These are phyloP conservation scores for Pseudomyrmex concolor DNA, from an alignment of 1,140 invertebrate species.

Conservation along the genomic window DNA sequence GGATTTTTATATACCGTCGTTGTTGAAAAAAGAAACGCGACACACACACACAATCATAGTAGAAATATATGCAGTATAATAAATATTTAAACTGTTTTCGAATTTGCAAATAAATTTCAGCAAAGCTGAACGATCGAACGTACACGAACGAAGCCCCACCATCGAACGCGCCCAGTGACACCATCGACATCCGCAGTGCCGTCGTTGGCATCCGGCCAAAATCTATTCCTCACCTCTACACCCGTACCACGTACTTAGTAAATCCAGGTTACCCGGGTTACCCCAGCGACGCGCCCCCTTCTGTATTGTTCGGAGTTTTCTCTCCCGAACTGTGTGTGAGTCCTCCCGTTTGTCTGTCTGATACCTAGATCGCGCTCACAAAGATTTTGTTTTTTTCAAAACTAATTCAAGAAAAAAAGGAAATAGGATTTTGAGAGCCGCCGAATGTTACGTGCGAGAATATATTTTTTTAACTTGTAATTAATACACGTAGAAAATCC, in stretches of 20 bases:
- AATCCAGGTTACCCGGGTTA: conserved; percentile 71
- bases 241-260: conserved; percentile 62
- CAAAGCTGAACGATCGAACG: conserved; percentile 4
- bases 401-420: too few species aligned
- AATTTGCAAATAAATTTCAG: conserved; percentile 17
- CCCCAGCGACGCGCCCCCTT: conserved; percentile 67
- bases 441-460: background rate
- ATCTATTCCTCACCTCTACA: conserved; percentile 64
- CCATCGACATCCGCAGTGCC: conserved; percentile 83
- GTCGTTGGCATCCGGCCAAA: conserved; percentile 80
- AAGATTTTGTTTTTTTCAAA: too few species aligned
- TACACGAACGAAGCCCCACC: conserved; percentile 58
- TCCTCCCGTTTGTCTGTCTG: too few species aligned
- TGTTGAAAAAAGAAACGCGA: too few species aligned
- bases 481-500: too few species aligned
- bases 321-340: too few species aligned
- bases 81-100: background rate
- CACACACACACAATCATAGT: too few species aligned
- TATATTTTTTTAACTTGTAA: background rate
- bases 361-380: conserved; percentile 3
- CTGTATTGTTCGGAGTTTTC: conserved; percentile 71
- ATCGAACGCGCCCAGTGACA: conserved; percentile 70
- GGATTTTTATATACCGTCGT: too few species aligned
- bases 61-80: too few species aligned
- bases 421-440: too few species aligned